These are phyloP conservation scores for Pterois miles DNA, from an alignment of 2,797 vertebrate species.

Conservation along the genomic window DNA sequence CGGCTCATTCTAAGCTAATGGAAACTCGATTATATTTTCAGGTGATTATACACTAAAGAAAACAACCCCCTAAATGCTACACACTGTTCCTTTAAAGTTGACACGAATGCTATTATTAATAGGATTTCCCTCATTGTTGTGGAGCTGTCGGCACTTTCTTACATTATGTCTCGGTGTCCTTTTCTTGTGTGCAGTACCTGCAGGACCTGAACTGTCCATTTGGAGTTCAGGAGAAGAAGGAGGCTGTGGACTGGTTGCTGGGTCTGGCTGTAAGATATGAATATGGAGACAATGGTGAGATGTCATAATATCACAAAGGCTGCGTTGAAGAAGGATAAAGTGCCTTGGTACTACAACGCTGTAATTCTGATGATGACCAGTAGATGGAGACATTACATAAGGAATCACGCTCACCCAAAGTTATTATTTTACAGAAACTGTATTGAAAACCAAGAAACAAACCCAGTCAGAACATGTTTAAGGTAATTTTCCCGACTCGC, in stretches of 20 bases:
- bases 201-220: constrained; percentile 95
- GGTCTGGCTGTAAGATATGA: constrained; percentile 96
- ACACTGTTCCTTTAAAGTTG: neutral
- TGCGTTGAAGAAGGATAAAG: no score
- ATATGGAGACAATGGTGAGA: constrained; percentile 95
- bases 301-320: no score
- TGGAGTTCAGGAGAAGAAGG: constrained; percentile 86
- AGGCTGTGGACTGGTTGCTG: constrained; percentile 94
- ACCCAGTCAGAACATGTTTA: neutral
- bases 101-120: neutral
- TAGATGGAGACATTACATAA: constrained; percentile 61
- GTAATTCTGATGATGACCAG: constrained; percentile 29
- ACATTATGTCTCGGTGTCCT: neutral
- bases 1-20: no score
- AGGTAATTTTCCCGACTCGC: neutral
- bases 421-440: neutral
- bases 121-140: neutral
- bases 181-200: constrained; percentile 86
- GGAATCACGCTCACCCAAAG: neutral
- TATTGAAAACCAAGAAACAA: neutral
- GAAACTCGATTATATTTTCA: no score
- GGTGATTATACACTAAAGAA: no score
- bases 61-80: no score
- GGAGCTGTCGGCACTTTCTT: neutral
- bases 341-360: neutral